Base-by-base conservation (phyloP, 2,888 invertebrate species). In the Horisme vitalbata region DNA sequence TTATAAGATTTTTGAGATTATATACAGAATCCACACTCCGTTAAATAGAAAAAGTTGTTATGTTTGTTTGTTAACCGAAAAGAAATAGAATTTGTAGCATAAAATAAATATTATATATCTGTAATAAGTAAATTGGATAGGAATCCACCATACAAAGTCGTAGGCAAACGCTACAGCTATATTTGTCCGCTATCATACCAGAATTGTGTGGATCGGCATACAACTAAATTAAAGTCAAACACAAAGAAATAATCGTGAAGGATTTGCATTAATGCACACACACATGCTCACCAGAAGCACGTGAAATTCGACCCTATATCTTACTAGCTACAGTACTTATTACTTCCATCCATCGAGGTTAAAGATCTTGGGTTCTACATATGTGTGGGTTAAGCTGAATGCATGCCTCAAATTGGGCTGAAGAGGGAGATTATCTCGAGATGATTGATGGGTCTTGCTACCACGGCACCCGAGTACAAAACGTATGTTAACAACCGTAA, bases 381-480 rank as follows among this genome's bases (percentile, higher is more conserved):
- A 41, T 67, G 83, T 82, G 79, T 83, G 81, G 55, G 82, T 80
- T 86, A 84, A 86, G 84, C 83, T 73, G 77, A 79, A 67, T 81
- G 82, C 83, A 84, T 75, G 79, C 74, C 71, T 84, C 80, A 83
- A 85, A 83, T 84, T 83, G 80, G 81, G 80, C 79, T 88, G 88
- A 90, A 90, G 91, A 89, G 90, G 84, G 88, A 91, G 92, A 92
- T 92, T 91, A 92, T 92, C 92, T 92, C 75, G 73, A 80, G 83
- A 90, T 91, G 91, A 91, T 91, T 91, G 91, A 91, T 91, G 91
- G 90, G 85, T 55, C 48, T 44, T 18, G 36, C 55, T 48, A 52
- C 54, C 43, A 44, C 50, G 46, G 48, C 53, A 43, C 45, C 36
- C 37, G 33, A 32, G 31, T 35, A 41, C 51, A 50, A 31, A 24